phyloP scores from a whole-genome alignment of 2,888 invertebrate species.

The Dryobotodes eremita region DNA sequence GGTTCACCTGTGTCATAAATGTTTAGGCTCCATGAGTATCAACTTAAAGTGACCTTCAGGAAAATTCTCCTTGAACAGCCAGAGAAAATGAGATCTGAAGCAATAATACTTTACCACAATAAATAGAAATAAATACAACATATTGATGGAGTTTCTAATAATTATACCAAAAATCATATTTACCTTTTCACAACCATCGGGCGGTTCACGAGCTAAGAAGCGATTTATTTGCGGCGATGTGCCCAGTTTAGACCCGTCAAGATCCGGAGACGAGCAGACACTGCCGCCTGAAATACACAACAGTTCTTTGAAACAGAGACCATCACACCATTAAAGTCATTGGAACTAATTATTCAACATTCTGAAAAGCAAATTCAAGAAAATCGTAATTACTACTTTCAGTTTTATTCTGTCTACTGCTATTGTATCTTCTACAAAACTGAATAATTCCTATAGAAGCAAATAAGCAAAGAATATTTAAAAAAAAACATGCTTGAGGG shows the following conservation, averaged over 20 bases:
- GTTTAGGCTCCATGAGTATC: not conserved
- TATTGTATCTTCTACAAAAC: slow-evolving; percentile 50
- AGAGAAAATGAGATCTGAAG: not conserved
- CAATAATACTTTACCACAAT: not conserved
- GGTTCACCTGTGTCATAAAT: slow-evolving; percentile 87
- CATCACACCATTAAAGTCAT: not conserved
- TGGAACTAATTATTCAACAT: slow-evolving; percentile 29
- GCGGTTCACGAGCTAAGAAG: slow-evolving; percentile 96
- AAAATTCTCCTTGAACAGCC: not conserved
- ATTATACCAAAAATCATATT: slow-evolving; percentile 6
- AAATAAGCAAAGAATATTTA: slow-evolving; percentile 62
- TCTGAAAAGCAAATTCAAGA: slow-evolving; percentile 47
- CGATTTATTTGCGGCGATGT: slow-evolving; percentile 96
- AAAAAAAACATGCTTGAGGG: slow-evolving; percentile 74
- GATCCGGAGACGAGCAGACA: slow-evolving; percentile 94
- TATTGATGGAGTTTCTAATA: not conserved
- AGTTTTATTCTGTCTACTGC: slow-evolving; percentile 49
- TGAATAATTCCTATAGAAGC: slow-evolving; percentile 51
- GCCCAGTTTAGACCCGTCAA: slow-evolving; percentile 93
- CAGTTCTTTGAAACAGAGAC: slow-evolving; percentile 28
- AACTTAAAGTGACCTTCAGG: not conserved
- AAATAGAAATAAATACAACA: not conserved
- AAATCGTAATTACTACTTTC: slow-evolving; percentile 39
- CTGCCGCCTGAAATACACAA: slow-evolving; percentile 91
- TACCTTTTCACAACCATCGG: slow-evolving; percentile 97